phyloP scores from a whole-genome alignment of 2,888 invertebrate genomes.

The Melanotus villosus region DNA sequence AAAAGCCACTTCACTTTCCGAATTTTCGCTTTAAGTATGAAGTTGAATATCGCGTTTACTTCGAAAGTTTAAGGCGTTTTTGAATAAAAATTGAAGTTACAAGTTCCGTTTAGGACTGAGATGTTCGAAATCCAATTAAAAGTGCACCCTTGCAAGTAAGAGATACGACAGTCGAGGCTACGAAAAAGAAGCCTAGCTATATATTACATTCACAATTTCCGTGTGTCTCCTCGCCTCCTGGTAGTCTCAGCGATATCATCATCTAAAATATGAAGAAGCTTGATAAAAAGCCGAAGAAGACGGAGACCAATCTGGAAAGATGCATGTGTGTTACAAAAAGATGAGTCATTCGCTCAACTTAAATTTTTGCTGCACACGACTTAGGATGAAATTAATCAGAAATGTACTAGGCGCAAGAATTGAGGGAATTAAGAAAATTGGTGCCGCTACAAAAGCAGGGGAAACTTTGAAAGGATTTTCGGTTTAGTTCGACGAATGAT shows the following conservation, averaged over 20 bases:
- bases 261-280: constrained; percentile 49
- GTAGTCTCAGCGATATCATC: constrained; percentile 40
- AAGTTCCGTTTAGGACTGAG: not conserved
- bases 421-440: constrained; percentile 47
- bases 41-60: constrained; percentile 21
- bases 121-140: constrained; percentile 39
- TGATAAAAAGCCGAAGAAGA: constrained; percentile 50
- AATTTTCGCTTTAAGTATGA: constrained; percentile 32
- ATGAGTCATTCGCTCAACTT: constrained; percentile 36
- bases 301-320: constrained; percentile 43
- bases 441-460: constrained; percentile 40
- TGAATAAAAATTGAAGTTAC: constrained; percentile 22
- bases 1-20: not conserved
- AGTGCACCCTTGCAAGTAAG: constrained; percentile 34
- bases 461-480: constrained; percentile 47
- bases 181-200: constrained; percentile 35
- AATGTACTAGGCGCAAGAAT: constrained; percentile 42
- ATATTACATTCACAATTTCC: constrained; percentile 52
- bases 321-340: constrained; percentile 45
- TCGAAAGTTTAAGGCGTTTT: constrained; percentile 15
- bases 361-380: constrained; percentile 39
- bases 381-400: constrained; percentile 46
- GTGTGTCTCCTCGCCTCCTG: constrained; percentile 45
- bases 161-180: constrained; percentile 30
- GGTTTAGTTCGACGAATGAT: constrained; percentile 45